phyloP scores from a whole-genome alignment of 92 coral and sea anemone genomes.

The Ricordea florida region DNA sequence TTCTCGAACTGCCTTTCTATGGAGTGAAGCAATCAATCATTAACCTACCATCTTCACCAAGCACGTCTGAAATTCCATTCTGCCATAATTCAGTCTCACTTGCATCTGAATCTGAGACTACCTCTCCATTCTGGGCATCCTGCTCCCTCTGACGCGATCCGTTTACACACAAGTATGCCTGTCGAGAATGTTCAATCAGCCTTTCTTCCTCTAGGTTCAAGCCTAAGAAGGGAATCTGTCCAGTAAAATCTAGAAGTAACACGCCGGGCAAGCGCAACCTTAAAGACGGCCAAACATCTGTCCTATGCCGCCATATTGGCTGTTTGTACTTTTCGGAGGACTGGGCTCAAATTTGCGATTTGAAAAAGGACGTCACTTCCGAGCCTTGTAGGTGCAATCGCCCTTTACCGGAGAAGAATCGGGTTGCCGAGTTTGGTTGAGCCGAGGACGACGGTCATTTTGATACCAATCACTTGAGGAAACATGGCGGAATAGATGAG shows the following conservation, averaged over 20 bases:
- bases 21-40: not conserved
- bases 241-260: slow-evolving; percentile 5
- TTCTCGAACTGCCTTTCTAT: slow-evolving; percentile 13
- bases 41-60: not conserved
- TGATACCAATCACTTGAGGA: too few relatives aligned
- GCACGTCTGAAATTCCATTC: not conserved
- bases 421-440: too few relatives aligned
- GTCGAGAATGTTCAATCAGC: slow-evolving; percentile 3
- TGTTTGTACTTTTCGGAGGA: too few relatives aligned
- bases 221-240: not conserved
- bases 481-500: too few relatives aligned
- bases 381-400: too few relatives aligned
- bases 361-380: too few relatives aligned
- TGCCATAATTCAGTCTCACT: slow-evolving; percentile 17
- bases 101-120: slow-evolving; percentile 44
- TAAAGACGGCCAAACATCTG: too few relatives aligned
- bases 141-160: not conserved
- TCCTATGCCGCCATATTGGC: too few relatives aligned
- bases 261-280: too few relatives aligned
- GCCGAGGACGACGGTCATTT: too few relatives aligned
- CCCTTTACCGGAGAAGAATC: too few relatives aligned
- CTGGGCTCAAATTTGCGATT: too few relatives aligned
- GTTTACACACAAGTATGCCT: not conserved
- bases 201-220: not conserved
- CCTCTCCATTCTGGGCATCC: not conserved